phyloP scores from a whole-genome alignment of 2,797 vertebrate species.

The Periophthalmus magnuspinnatus region DNA sequence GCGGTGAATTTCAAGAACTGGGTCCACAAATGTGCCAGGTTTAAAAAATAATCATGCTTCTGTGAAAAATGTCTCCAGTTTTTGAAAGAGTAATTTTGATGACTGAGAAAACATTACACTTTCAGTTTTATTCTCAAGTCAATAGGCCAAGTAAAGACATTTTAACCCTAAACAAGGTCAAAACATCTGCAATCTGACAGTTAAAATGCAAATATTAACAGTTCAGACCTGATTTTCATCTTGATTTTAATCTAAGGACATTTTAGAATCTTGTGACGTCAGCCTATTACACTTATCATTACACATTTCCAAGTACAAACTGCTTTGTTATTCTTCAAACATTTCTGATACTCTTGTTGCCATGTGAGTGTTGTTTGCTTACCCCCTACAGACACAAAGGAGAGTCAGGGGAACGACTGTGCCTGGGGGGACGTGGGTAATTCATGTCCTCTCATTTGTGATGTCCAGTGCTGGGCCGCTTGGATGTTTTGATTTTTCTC shows the following conservation, averaged over 20 bases:
- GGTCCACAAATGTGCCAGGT: no score
- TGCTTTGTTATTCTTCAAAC: conserved; percentile 20
- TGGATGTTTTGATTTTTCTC: conserved; percentile 49
- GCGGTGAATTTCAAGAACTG: no score
- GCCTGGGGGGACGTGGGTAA: conserved; percentile 18
- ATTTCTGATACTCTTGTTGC: conserved; percentile 36
- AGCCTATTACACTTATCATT: conserved; percentile 42
- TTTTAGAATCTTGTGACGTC: neutral
- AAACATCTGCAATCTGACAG: no score
- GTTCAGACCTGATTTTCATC: no score
- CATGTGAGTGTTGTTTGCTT: conserved; percentile 49
- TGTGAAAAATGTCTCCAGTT: no score
- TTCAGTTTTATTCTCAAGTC: no score
- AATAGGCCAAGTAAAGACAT: no score
- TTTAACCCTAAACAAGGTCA: no score
- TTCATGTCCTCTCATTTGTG: conserved; percentile 33
- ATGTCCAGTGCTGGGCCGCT: conserved; percentile 28
- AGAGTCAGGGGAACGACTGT: conserved; percentile 11
- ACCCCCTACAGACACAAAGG: conserved; percentile 11
- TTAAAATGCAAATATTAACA: no score
- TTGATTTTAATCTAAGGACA: neutral
- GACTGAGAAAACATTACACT: no score
- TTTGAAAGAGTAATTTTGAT: no score
- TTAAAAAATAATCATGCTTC: no score
- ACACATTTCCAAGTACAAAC: conserved; percentile 14